Evolutionary conservation across 2,113 vertebrate species (phyloP).

Genomic region (Paratilapia polleni): DNA sequence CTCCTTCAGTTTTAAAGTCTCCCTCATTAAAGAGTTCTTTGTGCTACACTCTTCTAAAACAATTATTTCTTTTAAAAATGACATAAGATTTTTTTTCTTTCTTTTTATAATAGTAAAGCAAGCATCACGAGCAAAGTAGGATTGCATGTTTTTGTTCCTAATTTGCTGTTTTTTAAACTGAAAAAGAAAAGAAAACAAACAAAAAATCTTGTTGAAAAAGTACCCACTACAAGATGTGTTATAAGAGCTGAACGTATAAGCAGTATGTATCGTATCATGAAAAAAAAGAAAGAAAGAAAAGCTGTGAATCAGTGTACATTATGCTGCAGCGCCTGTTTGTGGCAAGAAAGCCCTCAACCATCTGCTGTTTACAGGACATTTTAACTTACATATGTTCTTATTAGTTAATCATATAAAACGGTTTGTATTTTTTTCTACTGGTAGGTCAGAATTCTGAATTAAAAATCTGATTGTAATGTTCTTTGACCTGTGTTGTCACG

Average conservation of each 20-base stretch:
- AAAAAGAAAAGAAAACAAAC: background rate
- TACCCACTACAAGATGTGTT: background rate
- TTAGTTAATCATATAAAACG: background rate
- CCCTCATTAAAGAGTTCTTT: background rate
- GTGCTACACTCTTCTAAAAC: background rate
- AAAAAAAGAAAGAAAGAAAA: no score
- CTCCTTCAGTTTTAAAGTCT: background rate
- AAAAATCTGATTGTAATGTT: background rate
- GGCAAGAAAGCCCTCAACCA: background rate
- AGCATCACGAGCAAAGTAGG: background rate
- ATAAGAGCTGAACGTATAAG: no score
- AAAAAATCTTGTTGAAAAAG: background rate
- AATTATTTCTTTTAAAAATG: no score
- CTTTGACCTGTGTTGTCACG: background rate
- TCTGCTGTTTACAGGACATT: background rate
- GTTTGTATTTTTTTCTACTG: background rate
- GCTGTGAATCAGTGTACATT: no score
- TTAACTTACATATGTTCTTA: background rate
- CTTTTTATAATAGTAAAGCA: background rate
- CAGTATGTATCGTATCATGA: no score
- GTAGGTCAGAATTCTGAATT: background rate
- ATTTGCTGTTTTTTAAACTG: background rate
- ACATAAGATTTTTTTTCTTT: background rate
- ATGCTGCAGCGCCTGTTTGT: no score
- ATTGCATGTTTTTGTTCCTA: background rate